A percentile compares a stretch with the other conserved stretches of the same genome.
Conservation (phyloP, 2,113 vertebrate species). For the Amphilophus citrinellus region DNA sequence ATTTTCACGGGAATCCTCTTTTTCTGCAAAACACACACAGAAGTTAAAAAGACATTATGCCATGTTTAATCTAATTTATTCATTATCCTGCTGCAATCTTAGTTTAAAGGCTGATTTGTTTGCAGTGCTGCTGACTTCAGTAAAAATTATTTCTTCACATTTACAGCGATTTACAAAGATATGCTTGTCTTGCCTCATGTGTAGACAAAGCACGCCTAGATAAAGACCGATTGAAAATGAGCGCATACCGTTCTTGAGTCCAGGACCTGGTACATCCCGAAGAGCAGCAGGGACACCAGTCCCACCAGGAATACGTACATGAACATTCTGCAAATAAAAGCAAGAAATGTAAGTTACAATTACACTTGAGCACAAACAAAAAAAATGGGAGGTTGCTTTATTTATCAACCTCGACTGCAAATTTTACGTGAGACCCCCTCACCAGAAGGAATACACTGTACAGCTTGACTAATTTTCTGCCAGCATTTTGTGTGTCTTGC, state of each 20-base stretch:
- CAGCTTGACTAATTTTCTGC: slow-evolving; percentile 12
- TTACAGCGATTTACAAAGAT: not conserved
- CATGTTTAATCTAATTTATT: not conserved
- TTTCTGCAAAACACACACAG: slow-evolving; percentile 67
- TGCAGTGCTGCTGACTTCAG: not conserved
- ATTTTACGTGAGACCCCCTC: not conserved
- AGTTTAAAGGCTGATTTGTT: too few relatives aligned
- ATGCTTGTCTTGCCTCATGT: not conserved
- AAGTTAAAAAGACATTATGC: not conserved
- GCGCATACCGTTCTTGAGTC: slow-evolving; percentile 79
- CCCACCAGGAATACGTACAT: slow-evolving; percentile 83
- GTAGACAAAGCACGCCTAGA: not conserved
- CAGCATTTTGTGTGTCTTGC: slow-evolving; percentile 35
- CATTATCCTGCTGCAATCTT: too few relatives aligned
- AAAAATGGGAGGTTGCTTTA: not conserved
- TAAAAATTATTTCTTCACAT: not conserved
- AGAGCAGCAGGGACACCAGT: slow-evolving; percentile 74
- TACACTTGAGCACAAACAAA: not conserved
- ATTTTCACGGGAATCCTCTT: slow-evolving; percentile 78
- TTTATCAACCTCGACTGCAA: not conserved
- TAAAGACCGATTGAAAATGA: not conserved
- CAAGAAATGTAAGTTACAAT: not conserved
- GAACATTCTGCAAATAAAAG: slow-evolving; percentile 74
- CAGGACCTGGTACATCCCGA: slow-evolving; percentile 81
- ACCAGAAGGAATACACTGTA: not conserved